A percentile compares a stretch with the other conserved stretches of the same genome.
Conservation (phyloP, 2,113 vertebrate genomes). For the cattle (Bos taurus) region DNA sequence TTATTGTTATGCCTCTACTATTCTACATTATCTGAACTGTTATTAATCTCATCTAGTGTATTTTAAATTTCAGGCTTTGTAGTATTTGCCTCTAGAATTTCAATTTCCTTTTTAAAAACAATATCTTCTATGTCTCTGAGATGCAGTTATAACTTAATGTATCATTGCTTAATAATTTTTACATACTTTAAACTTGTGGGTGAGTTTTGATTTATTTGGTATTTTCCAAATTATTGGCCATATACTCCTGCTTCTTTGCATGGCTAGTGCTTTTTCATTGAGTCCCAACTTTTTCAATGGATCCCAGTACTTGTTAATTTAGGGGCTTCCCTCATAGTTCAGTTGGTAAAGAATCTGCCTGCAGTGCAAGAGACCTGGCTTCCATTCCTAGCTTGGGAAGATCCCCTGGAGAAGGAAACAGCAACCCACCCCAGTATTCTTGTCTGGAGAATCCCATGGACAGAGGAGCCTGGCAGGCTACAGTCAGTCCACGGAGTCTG, state of each 20-base stretch:
- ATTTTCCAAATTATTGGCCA: not conserved
- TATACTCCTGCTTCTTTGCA: not conserved
- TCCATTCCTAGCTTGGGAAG: not conserved
- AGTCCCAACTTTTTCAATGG: not conserved
- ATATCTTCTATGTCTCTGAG: not conserved
- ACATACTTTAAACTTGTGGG: not conserved
- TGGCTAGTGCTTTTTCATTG: not conserved
- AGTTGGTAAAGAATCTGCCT: not conserved
- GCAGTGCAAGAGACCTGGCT: not conserved
- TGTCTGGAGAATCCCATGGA: not conserved
- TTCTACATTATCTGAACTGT: not conserved
- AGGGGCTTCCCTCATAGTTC: not conserved
- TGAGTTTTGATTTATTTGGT: not conserved
- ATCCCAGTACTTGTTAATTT: not conserved
- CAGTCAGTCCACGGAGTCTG: not conserved
- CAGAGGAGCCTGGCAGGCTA: not conserved
- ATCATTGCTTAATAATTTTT: not conserved
- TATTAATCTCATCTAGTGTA: not conserved
- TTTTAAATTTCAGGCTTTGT: not conserved
- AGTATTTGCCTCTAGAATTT: not conserved
- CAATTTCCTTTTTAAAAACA: not conserved
- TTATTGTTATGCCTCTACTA: not conserved
- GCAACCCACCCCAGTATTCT: not conserved
- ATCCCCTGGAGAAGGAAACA: not conserved
- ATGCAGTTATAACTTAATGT: not conserved